phyloP scores from a whole-genome alignment of 2,113 vertebrate genomes.

The Morone chrysops region DNA sequence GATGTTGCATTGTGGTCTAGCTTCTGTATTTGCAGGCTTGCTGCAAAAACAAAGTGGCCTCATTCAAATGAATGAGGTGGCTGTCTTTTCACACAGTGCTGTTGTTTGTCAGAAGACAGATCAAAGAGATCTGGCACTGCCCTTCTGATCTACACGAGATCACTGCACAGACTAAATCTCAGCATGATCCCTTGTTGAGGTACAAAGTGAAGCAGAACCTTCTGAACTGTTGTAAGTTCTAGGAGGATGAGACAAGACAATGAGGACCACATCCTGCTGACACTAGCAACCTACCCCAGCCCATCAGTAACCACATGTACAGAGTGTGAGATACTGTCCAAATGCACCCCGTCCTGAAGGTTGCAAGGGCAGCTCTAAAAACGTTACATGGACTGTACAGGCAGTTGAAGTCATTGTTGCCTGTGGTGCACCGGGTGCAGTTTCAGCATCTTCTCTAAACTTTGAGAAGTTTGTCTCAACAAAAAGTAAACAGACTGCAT shows the following conservation, averaged over 20 bases:
- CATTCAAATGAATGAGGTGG: background rate
- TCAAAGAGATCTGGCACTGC: background rate
- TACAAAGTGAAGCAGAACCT: background rate
- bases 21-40: background rate
- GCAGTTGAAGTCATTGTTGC: background rate
- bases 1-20: background rate
- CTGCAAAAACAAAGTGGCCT: background rate
- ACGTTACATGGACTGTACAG: background rate
- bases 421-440: background rate
- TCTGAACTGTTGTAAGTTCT: background rate
- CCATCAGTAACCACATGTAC: background rate
- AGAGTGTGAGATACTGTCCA: background rate
- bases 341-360: background rate
- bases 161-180: background rate
- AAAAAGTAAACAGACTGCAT: background rate
- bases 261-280: background rate
- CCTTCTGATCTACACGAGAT: background rate
- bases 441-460: background rate
- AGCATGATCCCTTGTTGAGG: background rate
- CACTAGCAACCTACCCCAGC: background rate
- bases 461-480: slow-evolving; percentile 9
- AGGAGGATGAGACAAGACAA: background rate
- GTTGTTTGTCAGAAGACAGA: background rate
- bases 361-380: background rate
- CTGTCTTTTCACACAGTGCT: background rate